Evolutionary conservation across 2,888 invertebrate genomes (phyloP), one percentile per base, ranked within the genome.

Genomic region (Nematopogon swammerdamellus): DNA sequence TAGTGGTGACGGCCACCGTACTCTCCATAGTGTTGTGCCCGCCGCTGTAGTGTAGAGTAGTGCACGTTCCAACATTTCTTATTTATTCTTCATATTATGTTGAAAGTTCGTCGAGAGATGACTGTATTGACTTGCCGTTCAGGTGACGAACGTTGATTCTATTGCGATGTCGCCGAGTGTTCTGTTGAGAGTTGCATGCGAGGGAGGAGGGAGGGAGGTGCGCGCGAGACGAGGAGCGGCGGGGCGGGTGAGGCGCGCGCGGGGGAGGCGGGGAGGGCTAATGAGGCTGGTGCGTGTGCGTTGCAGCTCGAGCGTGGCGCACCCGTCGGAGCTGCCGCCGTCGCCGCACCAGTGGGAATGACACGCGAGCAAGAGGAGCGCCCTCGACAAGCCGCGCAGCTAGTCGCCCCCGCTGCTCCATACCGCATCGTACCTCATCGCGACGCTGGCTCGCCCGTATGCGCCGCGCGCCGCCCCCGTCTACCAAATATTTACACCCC

Each of bases 311-410:
- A 90, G 94, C 63, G 92, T 98, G 71, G 98, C 98, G 61, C 97
- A 97, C 77, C 95, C 96, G 53, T 95, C 95, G 57, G 97, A 98
- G 83, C 83, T 98, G 79, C 97, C 97, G 66, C 97, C 97, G 44
- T 97, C 97, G 64, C 97, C 97, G 60, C 96, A 97, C 79, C 93
- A 95, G 70, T 98, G 97, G 98, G 93, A 95, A 85, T 94, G 89
- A 91, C 87, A 83, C 70, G 82, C 79, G 73, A 53, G 70, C n/a
- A n/a, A 58, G 63, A 69, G 67, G 63, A 65, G 56, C 63, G 55
- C 56, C 59, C 64, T 64, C 62, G 61, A 62, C n/a, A n/a, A n/a
- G n/a, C n/a, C n/a, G 62, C 67, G 64, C 57, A 60, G 60, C 54
- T 66, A 63, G 63, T 59, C 60, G 54, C 64, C 64, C 44, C 16